phyloP scores from a whole-genome alignment of 1,140 invertebrate genomes.

The Phymastichus coffea region DNA sequence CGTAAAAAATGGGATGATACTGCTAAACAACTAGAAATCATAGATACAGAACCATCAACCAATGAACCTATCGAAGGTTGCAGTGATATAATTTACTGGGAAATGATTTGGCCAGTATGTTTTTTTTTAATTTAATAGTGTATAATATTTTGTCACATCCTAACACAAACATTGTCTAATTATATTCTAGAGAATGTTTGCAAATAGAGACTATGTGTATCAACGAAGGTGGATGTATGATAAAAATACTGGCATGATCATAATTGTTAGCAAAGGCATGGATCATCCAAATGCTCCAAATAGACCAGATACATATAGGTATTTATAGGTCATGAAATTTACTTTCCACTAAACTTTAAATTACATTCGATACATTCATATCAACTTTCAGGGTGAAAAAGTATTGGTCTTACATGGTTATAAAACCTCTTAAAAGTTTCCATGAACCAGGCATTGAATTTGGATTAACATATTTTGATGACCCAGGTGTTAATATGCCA shows the following conservation, averaged over 20 bases:
- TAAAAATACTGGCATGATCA: slow-evolving; percentile 55
- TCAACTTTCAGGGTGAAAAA: slow-evolving; percentile 69
- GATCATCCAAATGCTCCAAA: slow-evolving; percentile 63
- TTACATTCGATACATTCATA: no score
- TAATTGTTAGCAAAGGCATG: slow-evolving; percentile 65
- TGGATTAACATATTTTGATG: slow-evolving; percentile 83
- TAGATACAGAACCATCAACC: slow-evolving; percentile 64
- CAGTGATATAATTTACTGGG: slow-evolving; percentile 82
- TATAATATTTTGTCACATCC: no score
- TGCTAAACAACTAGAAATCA: slow-evolving; percentile 68
- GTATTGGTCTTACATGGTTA: slow-evolving; percentile 86
- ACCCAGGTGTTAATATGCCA: slow-evolving; percentile 75
- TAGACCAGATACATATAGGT: slow-evolving; percentile 60
- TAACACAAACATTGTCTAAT: neutral
- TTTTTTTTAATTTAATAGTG: slow-evolving; percentile 6
- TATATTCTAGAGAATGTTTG: slow-evolving; percentile 68
- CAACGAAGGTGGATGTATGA: slow-evolving; percentile 70
- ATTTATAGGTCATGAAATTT: slow-evolving; percentile 8
- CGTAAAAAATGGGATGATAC: slow-evolving; percentile 78
- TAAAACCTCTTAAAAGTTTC: slow-evolving; percentile 66
- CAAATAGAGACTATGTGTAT: slow-evolving; percentile 86
- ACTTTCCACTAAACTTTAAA: neutral
- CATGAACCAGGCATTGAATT: slow-evolving; percentile 79
- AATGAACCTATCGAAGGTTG: slow-evolving; percentile 47
- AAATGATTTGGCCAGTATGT: slow-evolving; percentile 82